These are phyloP conservation scores for Holocentrus rufus DNA, from an alignment of 2,797 vertebrate genomes.

Conservation along the genomic window DNA sequence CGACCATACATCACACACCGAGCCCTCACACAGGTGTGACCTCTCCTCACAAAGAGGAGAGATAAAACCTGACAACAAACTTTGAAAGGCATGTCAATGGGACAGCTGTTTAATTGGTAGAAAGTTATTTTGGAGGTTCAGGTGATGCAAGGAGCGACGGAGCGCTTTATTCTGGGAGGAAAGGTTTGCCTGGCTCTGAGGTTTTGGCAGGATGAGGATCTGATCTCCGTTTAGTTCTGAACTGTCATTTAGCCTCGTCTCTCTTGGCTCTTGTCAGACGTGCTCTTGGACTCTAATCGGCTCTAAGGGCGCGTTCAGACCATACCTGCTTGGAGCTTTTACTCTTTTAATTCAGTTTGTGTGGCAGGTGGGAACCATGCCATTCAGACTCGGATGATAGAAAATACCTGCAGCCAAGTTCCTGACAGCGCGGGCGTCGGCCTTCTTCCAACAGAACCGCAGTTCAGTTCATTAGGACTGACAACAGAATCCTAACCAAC, in stretches of 20 bases:
- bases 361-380: background rate
- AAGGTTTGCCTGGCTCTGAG: background rate
- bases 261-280: background rate
- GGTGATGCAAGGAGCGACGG: background rate
- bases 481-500: no score
- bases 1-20: constrained; percentile 78
- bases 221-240: background rate
- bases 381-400: background rate
- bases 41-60: constrained; percentile 57
- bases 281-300: background rate
- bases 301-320: background rate
- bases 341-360: background rate
- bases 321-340: background rate
- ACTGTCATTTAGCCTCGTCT: no score
- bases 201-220: background rate
- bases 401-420: background rate
- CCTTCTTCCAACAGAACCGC: no score
- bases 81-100: constrained; percentile 62
- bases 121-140: constrained; percentile 44
- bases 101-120: constrained; percentile 61
- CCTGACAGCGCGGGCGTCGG: background rate
- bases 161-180: background rate
- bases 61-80: constrained; percentile 59
- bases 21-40: constrained; percentile 66
- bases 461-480: no score